phyloP scores from a whole-genome alignment of 2,113 vertebrate genomes.

The Piaya cayana region DNA sequence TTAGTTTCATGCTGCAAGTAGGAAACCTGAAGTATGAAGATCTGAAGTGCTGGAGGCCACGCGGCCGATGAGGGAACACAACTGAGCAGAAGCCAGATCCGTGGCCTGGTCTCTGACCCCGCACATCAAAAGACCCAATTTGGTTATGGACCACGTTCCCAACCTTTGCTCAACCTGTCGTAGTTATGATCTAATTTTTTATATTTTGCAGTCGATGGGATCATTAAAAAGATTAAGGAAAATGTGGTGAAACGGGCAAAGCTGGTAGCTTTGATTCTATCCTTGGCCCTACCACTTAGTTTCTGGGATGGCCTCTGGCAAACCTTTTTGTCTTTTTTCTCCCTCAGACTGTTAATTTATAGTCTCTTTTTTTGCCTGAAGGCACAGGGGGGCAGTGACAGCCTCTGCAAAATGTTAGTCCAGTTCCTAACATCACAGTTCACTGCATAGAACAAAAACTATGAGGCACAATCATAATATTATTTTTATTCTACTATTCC shows the following conservation, averaged over 20 bases:
- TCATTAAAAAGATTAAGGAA: conserved; percentile 24
- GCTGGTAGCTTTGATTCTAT: conserved; percentile 39
- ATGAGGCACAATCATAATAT: conserved; percentile 18
- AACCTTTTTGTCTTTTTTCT: conserved; percentile 39
- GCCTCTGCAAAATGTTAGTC: conserved; percentile 54
- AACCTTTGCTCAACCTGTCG: background rate
- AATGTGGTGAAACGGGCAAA: conserved; percentile 21
- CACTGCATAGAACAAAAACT: background rate
- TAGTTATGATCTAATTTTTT: background rate
- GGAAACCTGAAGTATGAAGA: conserved; percentile 9
- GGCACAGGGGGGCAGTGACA: conserved; percentile 53
- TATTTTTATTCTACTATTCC: conserved; percentile 55
- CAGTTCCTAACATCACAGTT: conserved; percentile 23
- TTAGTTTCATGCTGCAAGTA: background rate
- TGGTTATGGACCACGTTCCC: background rate
- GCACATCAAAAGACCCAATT: background rate
- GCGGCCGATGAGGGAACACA: background rate
- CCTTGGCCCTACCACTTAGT: conserved; percentile 24
- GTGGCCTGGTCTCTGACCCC: background rate
- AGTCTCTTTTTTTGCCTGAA: conserved; percentile 35
- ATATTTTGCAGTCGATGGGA: background rate
- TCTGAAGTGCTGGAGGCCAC: background rate
- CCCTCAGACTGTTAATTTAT: conserved; percentile 54
- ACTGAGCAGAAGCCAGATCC: background rate
- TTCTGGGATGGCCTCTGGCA: conserved; percentile 65